These are phyloP conservation scores for Teinopalpus imperialis DNA, from an alignment of 2,888 invertebrate genomes.

Conservation along the genomic window DNA sequence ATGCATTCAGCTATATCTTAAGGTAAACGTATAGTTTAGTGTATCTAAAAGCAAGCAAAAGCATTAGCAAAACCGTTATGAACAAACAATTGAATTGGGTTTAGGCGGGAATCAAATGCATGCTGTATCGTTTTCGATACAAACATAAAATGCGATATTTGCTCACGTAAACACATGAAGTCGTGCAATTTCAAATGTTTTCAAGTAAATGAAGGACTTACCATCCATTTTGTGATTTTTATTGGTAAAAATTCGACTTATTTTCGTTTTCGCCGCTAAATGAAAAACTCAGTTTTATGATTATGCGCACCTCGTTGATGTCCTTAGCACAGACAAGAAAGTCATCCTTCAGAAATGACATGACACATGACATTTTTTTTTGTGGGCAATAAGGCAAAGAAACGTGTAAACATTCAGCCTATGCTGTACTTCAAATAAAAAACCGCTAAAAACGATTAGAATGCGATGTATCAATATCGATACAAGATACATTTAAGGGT, in stretches of 20 bases:
- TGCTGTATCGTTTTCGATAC: background rate
- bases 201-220: no score
- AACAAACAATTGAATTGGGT: conserved; percentile 9
- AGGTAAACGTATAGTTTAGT: background rate
- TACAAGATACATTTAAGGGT: background rate
- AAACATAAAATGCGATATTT: no score
- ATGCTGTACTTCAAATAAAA: background rate
- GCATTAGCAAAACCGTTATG: conserved; percentile 1
- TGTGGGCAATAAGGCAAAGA: background rate
- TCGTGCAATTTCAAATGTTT: no score
- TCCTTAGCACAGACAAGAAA: no score
- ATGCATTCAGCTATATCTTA: background rate
- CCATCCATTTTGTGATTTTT: no score
- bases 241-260: no score
- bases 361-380: background rate
- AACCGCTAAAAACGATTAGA: background rate
- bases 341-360: background rate
- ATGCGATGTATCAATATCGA: background rate
- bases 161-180: no score
- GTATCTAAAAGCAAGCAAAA: background rate
- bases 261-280: no score
- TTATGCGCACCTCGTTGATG: no score
- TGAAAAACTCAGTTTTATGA: no score
- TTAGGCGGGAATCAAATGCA: conserved; percentile 1
- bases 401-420: background rate